Conservation (phyloP, 2,797 vertebrate species). For the Apodemus agrarius region DNA sequence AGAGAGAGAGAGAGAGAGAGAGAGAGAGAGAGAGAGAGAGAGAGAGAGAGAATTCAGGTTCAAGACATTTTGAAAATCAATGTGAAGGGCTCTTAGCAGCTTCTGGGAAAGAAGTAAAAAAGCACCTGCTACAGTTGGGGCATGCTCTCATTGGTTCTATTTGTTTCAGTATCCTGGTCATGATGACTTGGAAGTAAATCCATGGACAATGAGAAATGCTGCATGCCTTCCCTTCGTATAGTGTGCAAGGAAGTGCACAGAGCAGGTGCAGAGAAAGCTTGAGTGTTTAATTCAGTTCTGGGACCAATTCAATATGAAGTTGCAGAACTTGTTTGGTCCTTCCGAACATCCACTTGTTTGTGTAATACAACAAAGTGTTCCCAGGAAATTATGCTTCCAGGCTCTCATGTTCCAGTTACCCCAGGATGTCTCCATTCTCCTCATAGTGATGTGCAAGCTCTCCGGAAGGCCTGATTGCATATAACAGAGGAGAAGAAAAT, state of each 20-base stretch:
- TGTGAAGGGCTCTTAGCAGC: background rate
- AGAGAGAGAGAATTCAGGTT: background rate
- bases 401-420: background rate
- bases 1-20: background rate
- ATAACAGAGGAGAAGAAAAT: conserved; percentile 24
- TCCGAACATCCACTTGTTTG: background rate
- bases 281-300: conserved; percentile 10
- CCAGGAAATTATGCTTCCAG: background rate
- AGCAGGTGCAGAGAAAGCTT: background rate
- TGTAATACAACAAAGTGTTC: background rate
- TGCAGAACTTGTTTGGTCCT: background rate
- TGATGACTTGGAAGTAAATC: background rate
- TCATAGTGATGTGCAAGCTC: background rate
- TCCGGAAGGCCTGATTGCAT: background rate
- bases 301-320: background rate
- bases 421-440: background rate
- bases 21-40: background rate
- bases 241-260: background rate
- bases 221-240: background rate
- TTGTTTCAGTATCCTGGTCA: conserved; percentile 16
- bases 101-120: conserved; percentile 37
- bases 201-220: background rate
- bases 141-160: background rate
- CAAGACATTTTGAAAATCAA: background rate
- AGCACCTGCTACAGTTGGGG: background rate